phyloP scores from a whole-genome alignment of 2,888 invertebrate genomes.

The Celastrina argiolus region DNA sequence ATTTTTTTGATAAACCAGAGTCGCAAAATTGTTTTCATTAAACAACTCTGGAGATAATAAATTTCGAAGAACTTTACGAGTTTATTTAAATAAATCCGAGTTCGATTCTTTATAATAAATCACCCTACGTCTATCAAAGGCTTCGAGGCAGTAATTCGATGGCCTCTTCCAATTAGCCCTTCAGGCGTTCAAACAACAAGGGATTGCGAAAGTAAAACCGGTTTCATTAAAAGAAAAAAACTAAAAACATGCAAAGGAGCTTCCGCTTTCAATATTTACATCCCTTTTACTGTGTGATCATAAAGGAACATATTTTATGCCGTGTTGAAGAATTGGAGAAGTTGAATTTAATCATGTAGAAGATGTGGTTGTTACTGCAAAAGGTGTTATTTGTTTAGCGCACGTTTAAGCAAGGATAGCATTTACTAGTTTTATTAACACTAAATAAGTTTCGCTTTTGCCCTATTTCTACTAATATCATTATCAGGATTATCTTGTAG shows the following conservation, averaged over 20 bases:
- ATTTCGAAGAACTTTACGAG: conserved; percentile 33
- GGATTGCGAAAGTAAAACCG: conserved; percentile 45
- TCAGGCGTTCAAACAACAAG: conserved; percentile 46
- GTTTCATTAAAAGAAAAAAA: conserved; percentile 36
- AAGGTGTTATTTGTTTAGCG: no score
- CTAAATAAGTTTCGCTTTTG: no score
- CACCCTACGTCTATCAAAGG: conserved; percentile 44
- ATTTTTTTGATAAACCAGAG: background rate
- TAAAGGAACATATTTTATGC: background rate
- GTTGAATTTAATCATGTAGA: no score
- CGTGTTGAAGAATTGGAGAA: background rate
- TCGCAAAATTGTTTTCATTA: conserved; percentile 20
- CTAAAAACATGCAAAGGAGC: conserved; percentile 16
- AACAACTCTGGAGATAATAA: conserved; percentile 17
- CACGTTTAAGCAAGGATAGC: no score
- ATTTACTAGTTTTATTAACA: no score
- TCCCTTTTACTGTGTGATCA: background rate
- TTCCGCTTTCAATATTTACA: conserved; percentile 15
- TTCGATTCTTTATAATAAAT: conserved; percentile 45
- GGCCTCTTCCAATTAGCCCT: conserved; percentile 52
- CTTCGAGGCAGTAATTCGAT: conserved; percentile 50
- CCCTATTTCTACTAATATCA: no score
- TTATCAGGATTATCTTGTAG: no score
- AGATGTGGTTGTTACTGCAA: no score
- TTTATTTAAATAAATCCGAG: conserved; percentile 34